A percentile compares a stretch with the other conserved stretches of the same genome.
Conservation (phyloP, 2,113 vertebrate species). For the Notothenia rossii region DNA sequence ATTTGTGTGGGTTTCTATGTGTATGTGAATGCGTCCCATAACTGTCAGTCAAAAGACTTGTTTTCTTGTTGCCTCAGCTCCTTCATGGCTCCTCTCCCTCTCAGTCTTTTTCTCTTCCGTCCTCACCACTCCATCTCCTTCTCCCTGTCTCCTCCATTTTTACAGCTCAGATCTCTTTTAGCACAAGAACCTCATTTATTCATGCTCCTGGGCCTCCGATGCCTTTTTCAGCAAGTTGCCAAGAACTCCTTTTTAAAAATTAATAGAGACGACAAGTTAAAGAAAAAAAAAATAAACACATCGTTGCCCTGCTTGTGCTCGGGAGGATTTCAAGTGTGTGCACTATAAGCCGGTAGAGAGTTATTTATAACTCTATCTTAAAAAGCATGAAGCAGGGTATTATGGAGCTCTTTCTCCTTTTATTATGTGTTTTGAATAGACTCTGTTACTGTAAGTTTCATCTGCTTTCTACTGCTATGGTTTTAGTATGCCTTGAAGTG, state of each 20-base stretch:
- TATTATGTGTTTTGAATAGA: conserved; percentile 7
- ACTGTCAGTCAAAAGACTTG: conserved; percentile 49
- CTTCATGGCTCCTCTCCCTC: conserved; percentile 18
- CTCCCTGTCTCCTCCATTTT: conserved; percentile 12
- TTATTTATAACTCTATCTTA: conserved; percentile 46
- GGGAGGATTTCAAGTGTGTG: conserved; percentile 33
- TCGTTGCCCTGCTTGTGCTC: conserved; percentile 30
- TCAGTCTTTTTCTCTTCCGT: neutral
- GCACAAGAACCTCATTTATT: conserved; percentile 75
- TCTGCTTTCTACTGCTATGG: neutral
- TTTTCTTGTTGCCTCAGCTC: conserved; percentile 40
- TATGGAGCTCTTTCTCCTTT: conserved; percentile 1
- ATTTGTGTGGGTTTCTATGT: conserved; percentile 5
- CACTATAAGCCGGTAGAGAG: conserved; percentile 19
- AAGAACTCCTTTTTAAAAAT: conserved; percentile 73
- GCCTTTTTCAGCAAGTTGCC: conserved; percentile 68
- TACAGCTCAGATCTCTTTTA: conserved; percentile 50
- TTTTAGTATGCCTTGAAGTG: conserved; percentile 23
- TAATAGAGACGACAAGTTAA: conserved; percentile 64
- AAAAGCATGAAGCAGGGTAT: neutral
- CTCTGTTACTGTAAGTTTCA: conserved; percentile 11
- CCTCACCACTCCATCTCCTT: conserved; percentile 21
- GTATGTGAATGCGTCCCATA: conserved; percentile 26
- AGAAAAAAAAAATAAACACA: conserved; percentile 71
- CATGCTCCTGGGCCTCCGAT: conserved; percentile 66